Base-by-base conservation (phyloP, 2,113 vertebrate species). In the Danionella cerebrum region DNA sequence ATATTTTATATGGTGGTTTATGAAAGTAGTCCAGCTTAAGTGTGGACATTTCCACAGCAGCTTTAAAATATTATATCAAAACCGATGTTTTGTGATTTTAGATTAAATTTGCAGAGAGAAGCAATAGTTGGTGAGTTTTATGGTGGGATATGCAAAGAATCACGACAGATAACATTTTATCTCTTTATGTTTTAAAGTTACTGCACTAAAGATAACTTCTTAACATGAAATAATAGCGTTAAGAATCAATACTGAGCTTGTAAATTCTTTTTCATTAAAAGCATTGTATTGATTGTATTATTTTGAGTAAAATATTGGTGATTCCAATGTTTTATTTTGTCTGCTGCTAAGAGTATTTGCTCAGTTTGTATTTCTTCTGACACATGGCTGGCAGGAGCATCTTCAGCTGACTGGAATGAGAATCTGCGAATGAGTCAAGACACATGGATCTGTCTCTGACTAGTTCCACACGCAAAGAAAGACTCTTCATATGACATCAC, bases 361-460 rank as follows among this genome's bases (percentile, higher is more conserved):
- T 53, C 51, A 31, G 51, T 18, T 18, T 53, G 16, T 31, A 53
- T 53, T 53, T 8, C 29, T 18, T 11, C 16, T 53, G 16, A 29
- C 51, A 53, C 51, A 53, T 53, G 51, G 51, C 51, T 53, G 51
- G 51, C 19, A 29, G 29, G 29, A 53, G 51, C 29, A 53, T 25
- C 10, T 53, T 31, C 10, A 0, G 5, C n/a, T 16, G 51, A 53
- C 51, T 53, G 51, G 29, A 9, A 53, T 53, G 16, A 33, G 51
- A 33, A 53, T 31, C 33, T 53, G 51, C 29, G 1, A 33, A 53
- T 53, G 51, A 53, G 51, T 53, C 51, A 53, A 53, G 29, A 53
- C 29, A 53, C 51, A 53, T 53, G 51, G 16, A 14, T 53, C 51
- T 33, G 51, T 53, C 51, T 53, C 51, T 19, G 51, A 53, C 16